Base-by-base conservation (phyloP, 2,113 vertebrate genomes). In the Elachura formosa region DNA sequence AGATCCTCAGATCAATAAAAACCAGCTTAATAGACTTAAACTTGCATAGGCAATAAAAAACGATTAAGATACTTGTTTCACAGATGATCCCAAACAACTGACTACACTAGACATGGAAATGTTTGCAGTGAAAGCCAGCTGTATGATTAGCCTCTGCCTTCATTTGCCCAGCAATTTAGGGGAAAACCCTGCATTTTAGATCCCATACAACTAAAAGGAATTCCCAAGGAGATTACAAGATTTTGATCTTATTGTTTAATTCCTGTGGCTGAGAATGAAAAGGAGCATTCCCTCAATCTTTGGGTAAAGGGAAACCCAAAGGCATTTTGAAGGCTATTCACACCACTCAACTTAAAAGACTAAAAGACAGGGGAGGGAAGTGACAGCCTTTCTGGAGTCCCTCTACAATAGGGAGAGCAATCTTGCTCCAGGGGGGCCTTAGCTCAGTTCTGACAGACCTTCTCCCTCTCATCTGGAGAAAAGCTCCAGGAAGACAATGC, bases 221-320 rank as follows among this genome's bases (percentile, higher is more conserved):
- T 93, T 94, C 90, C 87, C 68, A 80, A 95, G 90, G 92, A 96
- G 82, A 96, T 97, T 86, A 93, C 82, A 93, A 66, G 79, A 93
- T 93, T 93, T 91, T 87, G 89, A 95, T 91, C 87, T 96, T 94
- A 94, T 95, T 97, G 90, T 96, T 96, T 94, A 77, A 96, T 94
- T 95, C 82, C 64, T 77, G 82, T 63, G 79, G 75, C 72, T 77
- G 75, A 76, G 75, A 86, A 77, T 81, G 82, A 95, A 96, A 95
- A 94, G 75, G 78, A 93, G 84, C 82, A 77, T 95, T 96, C 87
- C 81, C 93, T 93, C 88, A 93, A 38, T 85, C 92, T 85, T 25
- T 62, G 78, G 54, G 87, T 41, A 85, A 95, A 91, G 83, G 72
- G 85, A 94, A 92, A 90, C 72, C 93, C 82, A 73, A 90, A 94